Evolutionary conservation across 2,113 vertebrate species (phyloP).

Genomic region (Podarcis raffonei): DNA sequence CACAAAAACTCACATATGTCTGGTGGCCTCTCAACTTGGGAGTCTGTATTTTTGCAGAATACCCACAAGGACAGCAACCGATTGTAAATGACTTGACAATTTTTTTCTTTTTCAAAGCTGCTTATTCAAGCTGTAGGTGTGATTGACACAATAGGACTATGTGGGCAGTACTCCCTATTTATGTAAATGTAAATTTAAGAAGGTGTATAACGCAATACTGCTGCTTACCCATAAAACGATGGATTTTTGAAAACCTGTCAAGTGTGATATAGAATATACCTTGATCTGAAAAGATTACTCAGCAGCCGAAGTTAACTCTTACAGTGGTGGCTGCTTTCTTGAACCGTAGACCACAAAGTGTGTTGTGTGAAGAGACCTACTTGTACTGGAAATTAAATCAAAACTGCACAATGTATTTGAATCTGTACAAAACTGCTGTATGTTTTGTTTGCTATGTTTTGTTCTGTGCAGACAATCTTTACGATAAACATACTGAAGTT

Average conservation of each 20-base stretch:
- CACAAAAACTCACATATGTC: background rate
- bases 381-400: background rate
- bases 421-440: fast-evolving
- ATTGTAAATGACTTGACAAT: fast-evolving
- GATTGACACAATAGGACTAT: background rate
- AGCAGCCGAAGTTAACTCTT: background rate
- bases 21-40: background rate
- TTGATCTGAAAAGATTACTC: background rate
- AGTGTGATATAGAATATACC: background rate
- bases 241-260: background rate
- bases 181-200: fast-evolving
- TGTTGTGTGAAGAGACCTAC: background rate
- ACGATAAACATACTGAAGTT: background rate
- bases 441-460: background rate
- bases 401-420: constrained; percentile 8
- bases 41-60: background rate
- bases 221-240: background rate
- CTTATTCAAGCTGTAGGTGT: background rate
- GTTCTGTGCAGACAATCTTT: background rate
- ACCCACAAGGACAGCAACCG: fast-evolving
- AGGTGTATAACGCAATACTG: background rate
- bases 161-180: background rate
- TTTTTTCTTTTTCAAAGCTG: background rate
- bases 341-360: background rate
- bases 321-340: background rate